Evolutionary conservation across 2,113 vertebrate species (phyloP).

Genomic region (Leuciscus idus): DNA sequence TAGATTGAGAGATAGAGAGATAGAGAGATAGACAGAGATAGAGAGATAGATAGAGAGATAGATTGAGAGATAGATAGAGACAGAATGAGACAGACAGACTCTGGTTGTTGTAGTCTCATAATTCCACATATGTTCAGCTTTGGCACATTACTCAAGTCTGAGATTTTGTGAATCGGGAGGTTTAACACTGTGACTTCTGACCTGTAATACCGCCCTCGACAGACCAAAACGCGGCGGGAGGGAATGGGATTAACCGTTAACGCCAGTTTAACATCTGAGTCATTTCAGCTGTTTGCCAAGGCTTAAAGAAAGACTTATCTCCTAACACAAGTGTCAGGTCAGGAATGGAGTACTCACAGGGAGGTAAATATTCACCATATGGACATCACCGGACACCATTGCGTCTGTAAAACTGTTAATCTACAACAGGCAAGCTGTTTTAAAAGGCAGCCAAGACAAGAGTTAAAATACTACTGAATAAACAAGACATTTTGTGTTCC

Average conservation of each 20-base stretch:
- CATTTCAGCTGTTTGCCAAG: conserved; percentile 34
- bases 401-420: background rate
- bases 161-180: background rate
- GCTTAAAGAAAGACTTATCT: conserved; percentile 13
- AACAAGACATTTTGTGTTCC: background rate
- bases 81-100: background rate
- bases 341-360: background rate
- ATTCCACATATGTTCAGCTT: conserved; percentile 7
- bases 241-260: conserved; percentile 7
- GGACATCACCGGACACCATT: background rate
- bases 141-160: background rate
- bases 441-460: background rate
- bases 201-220: background rate
- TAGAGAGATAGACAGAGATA: background rate
- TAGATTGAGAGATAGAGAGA: background rate
- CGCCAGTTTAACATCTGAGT: conserved; percentile 20
- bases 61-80: background rate
- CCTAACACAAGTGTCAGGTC: background rate
- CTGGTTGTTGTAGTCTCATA: background rate
- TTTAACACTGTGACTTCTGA: conserved; percentile 19
- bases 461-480: background rate
- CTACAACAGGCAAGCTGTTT: background rate
- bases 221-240: background rate
- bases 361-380: background rate
- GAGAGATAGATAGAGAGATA: background rate